phyloP scores from a whole-genome alignment of 2,113 vertebrate genomes.

The Myrmophylax atrothorax region DNA sequence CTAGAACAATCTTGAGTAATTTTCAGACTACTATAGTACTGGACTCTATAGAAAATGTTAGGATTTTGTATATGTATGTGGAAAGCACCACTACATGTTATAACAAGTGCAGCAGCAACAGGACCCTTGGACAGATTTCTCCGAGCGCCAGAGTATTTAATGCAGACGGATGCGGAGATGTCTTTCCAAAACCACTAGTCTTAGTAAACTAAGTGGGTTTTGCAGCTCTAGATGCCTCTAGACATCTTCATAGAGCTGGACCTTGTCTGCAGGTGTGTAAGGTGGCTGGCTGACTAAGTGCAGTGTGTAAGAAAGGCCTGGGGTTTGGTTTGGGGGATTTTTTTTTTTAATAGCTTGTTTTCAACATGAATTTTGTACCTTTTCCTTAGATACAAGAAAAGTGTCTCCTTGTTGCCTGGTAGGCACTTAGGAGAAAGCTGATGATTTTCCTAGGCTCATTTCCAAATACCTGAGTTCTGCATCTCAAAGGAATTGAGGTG shows the following conservation, averaged over 20 bases:
- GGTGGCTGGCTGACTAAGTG: neutral
- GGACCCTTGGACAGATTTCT: neutral
- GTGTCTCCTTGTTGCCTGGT: neutral
- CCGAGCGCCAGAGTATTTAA: neutral
- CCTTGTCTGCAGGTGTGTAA: neutral
- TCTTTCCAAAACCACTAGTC: neutral
- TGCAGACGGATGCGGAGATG: neutral
- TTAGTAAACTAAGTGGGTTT: neutral
- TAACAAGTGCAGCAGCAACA: neutral
- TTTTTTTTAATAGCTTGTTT: neutral
- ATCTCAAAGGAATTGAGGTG: constrained; percentile 47
- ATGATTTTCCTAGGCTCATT: constrained; percentile 48
- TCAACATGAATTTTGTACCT: neutral
- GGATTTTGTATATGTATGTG: neutral
- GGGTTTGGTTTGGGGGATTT: neutral
- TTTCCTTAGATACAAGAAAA: neutral
- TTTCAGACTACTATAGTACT: neutral
- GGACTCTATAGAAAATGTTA: neutral
- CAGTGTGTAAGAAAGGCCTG: neutral
- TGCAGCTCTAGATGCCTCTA: neutral
- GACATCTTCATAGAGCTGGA: neutral
- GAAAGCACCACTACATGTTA: neutral
- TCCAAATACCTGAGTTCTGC: constrained; percentile 14
- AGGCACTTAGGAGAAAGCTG: neutral
- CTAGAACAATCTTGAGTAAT: neutral